These are phyloP conservation scores for Andrena bucephala DNA, from an alignment of 2,888 invertebrate genomes.

Conservation along the genomic window DNA sequence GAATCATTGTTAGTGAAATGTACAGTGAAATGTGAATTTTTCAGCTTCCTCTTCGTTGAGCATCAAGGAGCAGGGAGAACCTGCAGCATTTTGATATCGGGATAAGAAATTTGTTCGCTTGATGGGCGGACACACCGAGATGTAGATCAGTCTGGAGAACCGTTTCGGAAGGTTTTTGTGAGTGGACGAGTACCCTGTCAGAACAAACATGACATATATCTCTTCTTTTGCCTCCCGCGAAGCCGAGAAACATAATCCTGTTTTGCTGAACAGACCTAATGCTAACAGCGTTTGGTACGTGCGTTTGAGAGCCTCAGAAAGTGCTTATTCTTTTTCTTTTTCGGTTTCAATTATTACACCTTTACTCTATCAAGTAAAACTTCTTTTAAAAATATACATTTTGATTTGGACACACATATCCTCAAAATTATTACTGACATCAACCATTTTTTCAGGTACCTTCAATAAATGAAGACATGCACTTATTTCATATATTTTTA, in stretches of 20 bases:
- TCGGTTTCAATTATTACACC: too few species aligned
- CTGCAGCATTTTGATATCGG: conserved; percentile 26
- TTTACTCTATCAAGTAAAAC: too few species aligned
- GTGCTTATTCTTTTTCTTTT: not conserved
- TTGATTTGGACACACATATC: too few species aligned
- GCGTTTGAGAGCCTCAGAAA: not conserved
- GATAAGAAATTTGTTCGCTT: conserved; percentile 35
- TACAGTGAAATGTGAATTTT: too few species aligned
- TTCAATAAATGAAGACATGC: too few species aligned
- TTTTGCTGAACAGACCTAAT: conserved; percentile 33
- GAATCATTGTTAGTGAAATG: too few species aligned
- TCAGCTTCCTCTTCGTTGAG: too few species aligned
- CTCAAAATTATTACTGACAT: too few species aligned
- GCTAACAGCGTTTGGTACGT: not conserved
- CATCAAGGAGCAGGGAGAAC: not conserved
- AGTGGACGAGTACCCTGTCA: conserved; percentile 23
- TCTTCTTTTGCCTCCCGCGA: conserved; percentile 23
- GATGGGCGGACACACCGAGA: conserved; percentile 14
- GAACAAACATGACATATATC: conserved; percentile 50
- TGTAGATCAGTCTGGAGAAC: conserved; percentile 45
- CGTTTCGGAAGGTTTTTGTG: conserved; percentile 43
- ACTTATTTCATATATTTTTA: too few species aligned
- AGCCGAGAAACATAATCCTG: conserved; percentile 43
- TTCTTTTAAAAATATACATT: too few species aligned
- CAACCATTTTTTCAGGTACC: too few species aligned